A percentile compares a stretch with the other conserved stretches of the same genome.
phyloP scores from a whole-genome alignment of 2,797 vertebrate species.

The Picus viridis region DNA sequence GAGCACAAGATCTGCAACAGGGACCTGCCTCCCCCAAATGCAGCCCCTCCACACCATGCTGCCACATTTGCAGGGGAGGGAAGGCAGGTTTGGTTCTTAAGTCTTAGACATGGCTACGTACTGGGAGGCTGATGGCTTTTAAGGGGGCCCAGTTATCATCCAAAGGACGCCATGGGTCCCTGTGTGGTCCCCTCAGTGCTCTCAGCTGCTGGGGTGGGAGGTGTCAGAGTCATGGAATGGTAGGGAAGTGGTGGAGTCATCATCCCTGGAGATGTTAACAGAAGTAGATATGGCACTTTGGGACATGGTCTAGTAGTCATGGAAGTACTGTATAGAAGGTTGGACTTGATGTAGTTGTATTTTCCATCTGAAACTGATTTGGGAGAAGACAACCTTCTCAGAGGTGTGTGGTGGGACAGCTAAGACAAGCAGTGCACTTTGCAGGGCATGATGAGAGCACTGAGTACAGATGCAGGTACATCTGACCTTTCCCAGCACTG shows the following conservation, averaged over 20 bases:
- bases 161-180: neutral
- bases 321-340: no score
- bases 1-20: neutral
- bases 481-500: neutral
- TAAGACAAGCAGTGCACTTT: neutral
- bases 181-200: neutral
- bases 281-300: no score
- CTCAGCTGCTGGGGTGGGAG: neutral
- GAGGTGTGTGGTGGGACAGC: neutral
- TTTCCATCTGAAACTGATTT: neutral
- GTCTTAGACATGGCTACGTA: neutral
- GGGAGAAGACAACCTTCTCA: neutral
- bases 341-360: no score
- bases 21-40: neutral
- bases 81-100: neutral
- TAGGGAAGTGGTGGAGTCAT: no score
- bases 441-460: neutral
- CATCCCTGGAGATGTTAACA: no score
- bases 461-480: neutral
- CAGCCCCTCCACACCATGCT: neutral
- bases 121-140: neutral
- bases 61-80: neutral
- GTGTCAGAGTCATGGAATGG: no score
- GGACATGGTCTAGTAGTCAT: no score
- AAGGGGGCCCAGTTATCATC: neutral